These are phyloP conservation scores for Verasper variegatus DNA, from an alignment of 2,113 vertebrate species.

Conservation along the genomic window DNA sequence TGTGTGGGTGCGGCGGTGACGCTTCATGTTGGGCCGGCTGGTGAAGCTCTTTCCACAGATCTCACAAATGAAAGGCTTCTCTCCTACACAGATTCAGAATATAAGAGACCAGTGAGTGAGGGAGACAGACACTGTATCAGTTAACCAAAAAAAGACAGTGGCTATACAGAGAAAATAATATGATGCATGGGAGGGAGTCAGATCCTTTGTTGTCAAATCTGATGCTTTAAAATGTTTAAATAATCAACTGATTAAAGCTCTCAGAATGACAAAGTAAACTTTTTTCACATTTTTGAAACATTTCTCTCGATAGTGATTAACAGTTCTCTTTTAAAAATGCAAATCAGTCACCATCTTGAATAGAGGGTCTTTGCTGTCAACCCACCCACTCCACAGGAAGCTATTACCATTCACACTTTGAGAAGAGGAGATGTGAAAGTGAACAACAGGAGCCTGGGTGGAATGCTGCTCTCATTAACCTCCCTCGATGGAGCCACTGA, in stretches of 20 bases:
- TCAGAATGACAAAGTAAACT: slow-evolving; percentile 31
- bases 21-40: slow-evolving; percentile 98
- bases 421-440: slow-evolving; percentile 70
- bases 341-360: slow-evolving; percentile 67
- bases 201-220: slow-evolving; percentile 12
- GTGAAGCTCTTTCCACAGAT: slow-evolving; percentile 99
- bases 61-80: slow-evolving; percentile 99
- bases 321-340: slow-evolving; percentile 57
- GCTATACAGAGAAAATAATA: neutral
- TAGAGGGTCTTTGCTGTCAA: slow-evolving; percentile 62
- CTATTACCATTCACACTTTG: slow-evolving; percentile 73
- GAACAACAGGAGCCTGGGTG: slow-evolving; percentile 67
- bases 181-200: neutral
- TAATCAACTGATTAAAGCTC: slow-evolving; percentile 7
- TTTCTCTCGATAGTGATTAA: slow-evolving; percentile 13
- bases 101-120: slow-evolving; percentile 5
- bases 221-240: slow-evolving; percentile 8
- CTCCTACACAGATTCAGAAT: slow-evolving; percentile 81
- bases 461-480: slow-evolving; percentile 77
- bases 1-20: slow-evolving; percentile 95
- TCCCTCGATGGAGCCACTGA: slow-evolving; percentile 71
- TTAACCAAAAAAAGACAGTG: neutral
- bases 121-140: slow-evolving; percentile 13
- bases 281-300: neutral
- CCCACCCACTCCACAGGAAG: slow-evolving; percentile 77